Evolutionary conservation across 2,888 invertebrate genomes (phyloP).

Genomic region (Volucella zonaria): DNA sequence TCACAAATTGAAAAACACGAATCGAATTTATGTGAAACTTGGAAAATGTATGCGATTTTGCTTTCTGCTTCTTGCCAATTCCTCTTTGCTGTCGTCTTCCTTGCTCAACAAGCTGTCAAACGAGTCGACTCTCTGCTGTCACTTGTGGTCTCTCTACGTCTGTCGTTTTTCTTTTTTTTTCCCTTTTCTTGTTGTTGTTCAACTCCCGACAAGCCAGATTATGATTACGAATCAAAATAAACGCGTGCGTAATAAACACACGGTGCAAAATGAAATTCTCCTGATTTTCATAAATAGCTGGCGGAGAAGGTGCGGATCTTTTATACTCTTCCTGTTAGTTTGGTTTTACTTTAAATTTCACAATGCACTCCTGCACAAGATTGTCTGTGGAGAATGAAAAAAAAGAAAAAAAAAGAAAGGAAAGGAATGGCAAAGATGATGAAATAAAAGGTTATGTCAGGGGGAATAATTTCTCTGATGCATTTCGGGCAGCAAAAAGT

Average conservation of each 20-base stretch:
- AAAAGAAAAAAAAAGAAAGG: constrained; percentile 15
- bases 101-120: constrained; percentile 45
- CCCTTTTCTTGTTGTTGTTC: constrained; percentile 28
- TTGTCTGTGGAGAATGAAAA: constrained; percentile 33
- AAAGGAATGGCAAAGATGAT: constrained; percentile 11
- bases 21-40: constrained; percentile 40
- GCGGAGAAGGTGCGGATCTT: constrained; percentile 1
- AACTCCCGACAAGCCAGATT: constrained; percentile 4
- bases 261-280: constrained; percentile 28
- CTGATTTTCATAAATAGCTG: constrained; percentile 22
- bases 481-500: not conserved
- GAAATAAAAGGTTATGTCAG: constrained; percentile 48
- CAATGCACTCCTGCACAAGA: constrained; percentile 42
- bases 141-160: not conserved
- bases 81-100: constrained; percentile 48
- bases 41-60: constrained; percentile 50
- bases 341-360: not conserved
- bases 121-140: constrained; percentile 33
- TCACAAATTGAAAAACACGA: constrained; percentile 21
- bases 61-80: constrained; percentile 36
- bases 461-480: not conserved
- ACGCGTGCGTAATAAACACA: constrained; percentile 54
- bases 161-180: constrained; percentile 18
- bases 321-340: constrained; percentile 49
- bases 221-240: constrained; percentile 33